These are phyloP conservation scores for Portevinia maculata DNA, from an alignment of 2,888 invertebrate genomes.

Conservation along the genomic window DNA sequence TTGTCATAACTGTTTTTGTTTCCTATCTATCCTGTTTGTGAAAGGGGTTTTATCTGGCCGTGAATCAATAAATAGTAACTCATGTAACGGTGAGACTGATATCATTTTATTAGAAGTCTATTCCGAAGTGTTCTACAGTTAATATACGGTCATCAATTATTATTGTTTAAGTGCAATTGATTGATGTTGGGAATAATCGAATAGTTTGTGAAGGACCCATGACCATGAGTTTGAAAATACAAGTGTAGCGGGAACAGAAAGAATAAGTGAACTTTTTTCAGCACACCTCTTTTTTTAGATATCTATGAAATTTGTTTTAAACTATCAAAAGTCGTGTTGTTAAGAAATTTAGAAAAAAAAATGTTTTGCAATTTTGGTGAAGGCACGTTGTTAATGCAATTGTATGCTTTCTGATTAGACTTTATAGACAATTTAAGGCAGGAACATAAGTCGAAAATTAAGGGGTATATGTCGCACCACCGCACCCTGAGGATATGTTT, in stretches of 20 bases:
- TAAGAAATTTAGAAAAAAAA: too few relatives aligned
- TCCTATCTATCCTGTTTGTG: background rate
- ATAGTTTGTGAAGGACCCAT: slow-evolving; percentile 16
- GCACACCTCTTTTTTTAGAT: background rate
- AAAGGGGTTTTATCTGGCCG: slow-evolving; percentile 23
- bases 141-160: slow-evolving; percentile 12
- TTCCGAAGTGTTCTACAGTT: slow-evolving; percentile 9
- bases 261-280: background rate
- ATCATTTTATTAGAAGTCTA: slow-evolving; percentile 21
- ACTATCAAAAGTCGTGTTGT: background rate
- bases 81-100: background rate
- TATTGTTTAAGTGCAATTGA: slow-evolving; percentile 13
- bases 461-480: too few relatives aligned
- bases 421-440: too few relatives aligned
- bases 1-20: slow-evolving; percentile 8
- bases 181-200: slow-evolving; percentile 25
- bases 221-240: slow-evolving; percentile 6
- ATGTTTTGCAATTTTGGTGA: too few relatives aligned
- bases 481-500: too few relatives aligned
- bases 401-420: too few relatives aligned
- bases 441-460: too few relatives aligned
- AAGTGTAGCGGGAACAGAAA: slow-evolving; percentile 4
- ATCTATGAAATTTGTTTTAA: background rate
- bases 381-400: too few relatives aligned
- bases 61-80: slow-evolving; percentile 9